A percentile compares a stretch with the other conserved stretches of the same genome.
Evolutionary conservation across 1,140 invertebrate species (phyloP).

Genomic region (Conus betulinus): DNA sequence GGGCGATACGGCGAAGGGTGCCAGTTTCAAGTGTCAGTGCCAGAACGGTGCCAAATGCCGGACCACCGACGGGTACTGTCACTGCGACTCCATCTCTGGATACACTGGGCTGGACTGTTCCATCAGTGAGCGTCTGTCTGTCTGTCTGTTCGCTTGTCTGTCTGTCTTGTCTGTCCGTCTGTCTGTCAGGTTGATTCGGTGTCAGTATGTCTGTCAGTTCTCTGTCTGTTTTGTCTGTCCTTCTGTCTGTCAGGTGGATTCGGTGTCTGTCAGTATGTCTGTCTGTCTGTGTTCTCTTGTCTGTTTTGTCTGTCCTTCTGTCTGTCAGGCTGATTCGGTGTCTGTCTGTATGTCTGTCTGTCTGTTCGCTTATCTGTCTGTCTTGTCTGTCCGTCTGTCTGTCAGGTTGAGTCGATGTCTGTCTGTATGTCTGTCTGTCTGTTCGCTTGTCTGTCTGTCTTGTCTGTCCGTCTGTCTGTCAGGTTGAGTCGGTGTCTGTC

Average conservation of each 20-base stretch:
- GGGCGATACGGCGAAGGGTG: background rate
- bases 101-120: constrained; percentile 4
- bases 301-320: background rate
- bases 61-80: constrained; percentile 5
- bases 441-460: too few species aligned
- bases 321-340: too few species aligned
- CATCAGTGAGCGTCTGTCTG: background rate
- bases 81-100: background rate
- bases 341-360: background rate
- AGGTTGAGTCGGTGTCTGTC: too few species aligned
- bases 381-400: too few species aligned
- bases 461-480: too few species aligned
- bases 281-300: background rate
- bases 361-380: too few species aligned
- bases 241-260: background rate
- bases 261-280: background rate
- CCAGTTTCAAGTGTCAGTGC: background rate
- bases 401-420: too few species aligned
- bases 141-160: background rate
- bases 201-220: background rate
- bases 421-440: too few species aligned
- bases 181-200: too few species aligned
- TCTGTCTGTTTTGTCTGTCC: background rate
- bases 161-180: background rate
- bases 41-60: constrained; percentile 4